These are phyloP conservation scores for Parasteatoda lunata DNA, from an alignment of 2,888 invertebrate genomes.

Conservation along the genomic window DNA sequence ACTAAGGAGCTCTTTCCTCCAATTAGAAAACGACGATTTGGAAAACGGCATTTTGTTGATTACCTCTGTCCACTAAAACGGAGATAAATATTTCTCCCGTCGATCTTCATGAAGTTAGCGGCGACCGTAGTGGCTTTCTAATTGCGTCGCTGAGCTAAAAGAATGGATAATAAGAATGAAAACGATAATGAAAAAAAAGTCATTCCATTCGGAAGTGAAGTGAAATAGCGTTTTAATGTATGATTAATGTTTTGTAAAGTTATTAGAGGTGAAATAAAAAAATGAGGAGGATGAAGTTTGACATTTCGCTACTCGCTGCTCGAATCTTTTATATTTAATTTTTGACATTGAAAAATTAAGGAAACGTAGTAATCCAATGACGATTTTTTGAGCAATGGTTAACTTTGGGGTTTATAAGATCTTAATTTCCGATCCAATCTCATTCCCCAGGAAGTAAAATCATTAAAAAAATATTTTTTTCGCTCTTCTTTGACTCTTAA, in stretches of 20 bases:
- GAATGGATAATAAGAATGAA: constrained; percentile 45
- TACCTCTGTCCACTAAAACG: constrained; percentile 67
- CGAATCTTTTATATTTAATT: constrained; percentile 62
- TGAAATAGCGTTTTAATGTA: constrained; percentile 60
- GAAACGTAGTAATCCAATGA: constrained; percentile 46
- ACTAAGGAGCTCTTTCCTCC: constrained; percentile 42
- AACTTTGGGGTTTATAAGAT: neutral
- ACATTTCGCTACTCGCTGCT: constrained; percentile 43
- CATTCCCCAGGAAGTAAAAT: neutral
- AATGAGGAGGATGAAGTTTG: constrained; percentile 40
- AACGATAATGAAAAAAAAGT: constrained; percentile 45
- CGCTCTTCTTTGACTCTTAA: neutral
- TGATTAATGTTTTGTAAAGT: constrained; percentile 67
- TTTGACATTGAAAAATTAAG: constrained; percentile 66
- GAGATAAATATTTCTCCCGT: constrained; percentile 62
- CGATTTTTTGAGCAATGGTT: constrained; percentile 11
- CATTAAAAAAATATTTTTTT: constrained; percentile 1
- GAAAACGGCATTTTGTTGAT: constrained; percentile 68
- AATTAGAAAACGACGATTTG: constrained; percentile 66
- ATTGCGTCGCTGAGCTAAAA: constrained; percentile 57
- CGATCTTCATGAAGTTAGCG: constrained; percentile 67
- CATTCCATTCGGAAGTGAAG: constrained; percentile 55
- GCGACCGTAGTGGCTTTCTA: constrained; percentile 59
- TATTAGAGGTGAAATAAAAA: constrained; percentile 58
- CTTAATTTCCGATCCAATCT: constrained; percentile 3